phyloP scores from a whole-genome alignment of 2,113 vertebrate species.

The Ageneiosus marmoratus region DNA sequence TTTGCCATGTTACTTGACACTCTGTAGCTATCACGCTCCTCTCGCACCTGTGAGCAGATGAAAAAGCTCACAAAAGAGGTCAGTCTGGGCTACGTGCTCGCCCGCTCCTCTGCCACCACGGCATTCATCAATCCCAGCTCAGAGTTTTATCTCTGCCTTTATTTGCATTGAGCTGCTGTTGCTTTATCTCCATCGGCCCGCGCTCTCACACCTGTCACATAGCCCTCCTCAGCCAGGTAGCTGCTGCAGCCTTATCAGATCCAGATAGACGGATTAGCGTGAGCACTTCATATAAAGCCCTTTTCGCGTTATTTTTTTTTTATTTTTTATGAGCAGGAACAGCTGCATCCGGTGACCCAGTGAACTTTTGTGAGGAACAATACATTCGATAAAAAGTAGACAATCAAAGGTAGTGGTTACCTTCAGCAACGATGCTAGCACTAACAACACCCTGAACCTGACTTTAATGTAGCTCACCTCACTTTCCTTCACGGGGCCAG shows the following conservation, averaged over 20 bases:
- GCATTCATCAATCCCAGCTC: constrained; percentile 82
- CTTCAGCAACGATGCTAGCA: constrained; percentile 57
- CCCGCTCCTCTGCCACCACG: constrained; percentile 73
- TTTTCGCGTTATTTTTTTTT: not conserved
- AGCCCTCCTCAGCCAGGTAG: constrained; percentile 80
- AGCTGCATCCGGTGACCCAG: constrained; percentile 82
- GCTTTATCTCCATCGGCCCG: constrained; percentile 84
- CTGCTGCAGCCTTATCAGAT: constrained; percentile 80
- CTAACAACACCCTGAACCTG: constrained; percentile 36
- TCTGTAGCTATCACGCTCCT: constrained; percentile 12
- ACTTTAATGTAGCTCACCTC: constrained; percentile 67
- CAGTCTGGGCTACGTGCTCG: constrained; percentile 81
- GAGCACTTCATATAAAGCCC: constrained; percentile 64
- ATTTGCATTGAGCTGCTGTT: constrained; percentile 84
- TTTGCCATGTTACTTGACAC: constrained; percentile 32
- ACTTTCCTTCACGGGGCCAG: constrained; percentile 69
- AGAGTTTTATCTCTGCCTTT: constrained; percentile 79
- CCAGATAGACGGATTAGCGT: constrained; percentile 81
- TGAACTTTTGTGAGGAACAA: constrained; percentile 75
- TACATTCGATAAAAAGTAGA: constrained; percentile 76
- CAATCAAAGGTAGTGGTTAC: constrained; percentile 75
- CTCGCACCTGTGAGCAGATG: constrained; percentile 47
- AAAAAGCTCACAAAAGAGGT: constrained; percentile 81
- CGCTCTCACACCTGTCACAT: constrained; percentile 85
- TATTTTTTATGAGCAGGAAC: constrained; percentile 74